Base-by-base conservation (phyloP, 1,140 invertebrate genomes). In the Sinonovacula constricta region DNA sequence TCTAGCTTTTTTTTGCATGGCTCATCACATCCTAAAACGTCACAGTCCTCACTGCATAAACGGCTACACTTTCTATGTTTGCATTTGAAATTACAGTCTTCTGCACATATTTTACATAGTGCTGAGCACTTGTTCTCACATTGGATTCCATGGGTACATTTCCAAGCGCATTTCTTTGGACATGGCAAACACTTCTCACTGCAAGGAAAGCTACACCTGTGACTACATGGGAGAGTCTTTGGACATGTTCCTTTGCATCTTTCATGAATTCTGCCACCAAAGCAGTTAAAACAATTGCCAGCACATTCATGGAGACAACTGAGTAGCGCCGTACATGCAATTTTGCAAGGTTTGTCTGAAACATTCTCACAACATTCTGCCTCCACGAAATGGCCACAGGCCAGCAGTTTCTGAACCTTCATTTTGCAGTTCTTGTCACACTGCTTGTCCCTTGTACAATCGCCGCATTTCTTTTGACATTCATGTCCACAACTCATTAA, bases 191-290 rank as follows among this genome's bases (percentile, higher is more conserved):
- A 95, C 18, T 51, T 34, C 3, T 72, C 62, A 59, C 69, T 63
- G 39, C 78, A 81, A 3, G 56, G 62, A 5, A 63, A 56, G 53
- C 76, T 79, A 69, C 88, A 90, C 34, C 79, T 67, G 65, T 90
- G 88, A 1, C 88, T 87, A 79, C 88, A 90, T 54, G 88, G 70
- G 15, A 90, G 66, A 22, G 70, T 81, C 34, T 81, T 75, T 30
- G 77, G 69, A 45, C 88, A 90, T 24, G 62, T 77, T 34, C 81
- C 30, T 1, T 18, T 26, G 75, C 90, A 91, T n/a, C 69, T 36
- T 18, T 74, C 12, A 88, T 95, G 94, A 62, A 95, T 87, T 18
- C 94, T 90, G 24, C 93, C 93, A 82, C 93, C 93, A n/a, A 79
- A 85, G 84, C 94, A 95, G 83, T 45, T 10, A 3, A 34, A 36